Evolutionary conservation across 1,140 invertebrate genomes (phyloP).

Genomic region (Philotrypesis tridentata): DNA sequence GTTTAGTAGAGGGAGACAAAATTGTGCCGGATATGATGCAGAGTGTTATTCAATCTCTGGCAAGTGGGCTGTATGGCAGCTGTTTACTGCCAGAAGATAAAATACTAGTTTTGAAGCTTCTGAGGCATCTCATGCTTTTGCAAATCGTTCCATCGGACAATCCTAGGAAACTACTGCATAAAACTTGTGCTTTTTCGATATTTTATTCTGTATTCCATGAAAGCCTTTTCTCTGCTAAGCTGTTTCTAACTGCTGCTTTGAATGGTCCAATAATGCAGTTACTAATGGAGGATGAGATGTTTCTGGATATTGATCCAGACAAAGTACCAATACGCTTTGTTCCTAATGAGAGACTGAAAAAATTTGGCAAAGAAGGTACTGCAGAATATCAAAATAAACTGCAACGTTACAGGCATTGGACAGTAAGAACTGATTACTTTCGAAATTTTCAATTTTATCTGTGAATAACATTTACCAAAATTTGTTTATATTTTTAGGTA

Average conservation of each 20-base stretch:
- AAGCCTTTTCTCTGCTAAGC: constrained; percentile 90
- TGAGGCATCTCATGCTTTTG: constrained; percentile 88
- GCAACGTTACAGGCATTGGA: constrained; percentile 84
- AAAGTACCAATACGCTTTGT: constrained; percentile 86
- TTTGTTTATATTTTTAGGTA: constrained; percentile 25
- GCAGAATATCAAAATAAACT: constrained; percentile 83
- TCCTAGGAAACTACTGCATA: constrained; percentile 89
- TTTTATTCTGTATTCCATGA: constrained; percentile 93
- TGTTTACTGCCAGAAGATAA: constrained; percentile 89
- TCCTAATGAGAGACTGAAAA: constrained; percentile 80
- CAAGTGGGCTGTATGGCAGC: constrained; percentile 89
- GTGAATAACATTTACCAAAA: neutral
- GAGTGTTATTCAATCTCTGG: constrained; percentile 81
- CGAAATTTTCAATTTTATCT: neutral
- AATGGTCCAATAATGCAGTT: constrained; percentile 93
- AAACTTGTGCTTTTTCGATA: constrained; percentile 91
- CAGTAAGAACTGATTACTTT: constrained; percentile 68
- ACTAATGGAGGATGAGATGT: constrained; percentile 94
- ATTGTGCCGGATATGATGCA: constrained; percentile 78
- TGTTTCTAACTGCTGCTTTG: constrained; percentile 94
- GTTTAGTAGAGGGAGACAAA: constrained; percentile 86
- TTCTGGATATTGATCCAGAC: constrained; percentile 93
- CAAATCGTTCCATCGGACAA: constrained; percentile 88
- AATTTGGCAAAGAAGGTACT: constrained; percentile 86
- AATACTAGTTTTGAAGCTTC: constrained; percentile 82